Conservation (phyloP, 1,140 invertebrate genomes). For the Nixonia krombeini region DNA sequence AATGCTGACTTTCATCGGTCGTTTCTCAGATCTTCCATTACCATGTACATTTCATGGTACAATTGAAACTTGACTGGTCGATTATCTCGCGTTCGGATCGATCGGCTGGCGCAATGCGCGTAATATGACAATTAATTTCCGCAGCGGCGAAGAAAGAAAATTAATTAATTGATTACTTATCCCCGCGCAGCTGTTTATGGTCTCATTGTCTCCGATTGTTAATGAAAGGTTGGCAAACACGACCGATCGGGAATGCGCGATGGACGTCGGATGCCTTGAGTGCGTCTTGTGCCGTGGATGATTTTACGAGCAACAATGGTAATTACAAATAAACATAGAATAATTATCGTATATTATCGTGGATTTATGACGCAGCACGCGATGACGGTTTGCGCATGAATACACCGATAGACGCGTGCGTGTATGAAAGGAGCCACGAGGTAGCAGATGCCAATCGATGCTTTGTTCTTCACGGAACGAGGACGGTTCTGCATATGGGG, state of each 20-base stretch:
- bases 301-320: constrained; percentile 37
- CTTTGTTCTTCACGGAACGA: constrained; percentile 51
- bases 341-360: constrained; percentile 47
- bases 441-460: constrained; percentile 53
- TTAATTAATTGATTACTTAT: too few relatives aligned
- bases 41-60: too few relatives aligned
- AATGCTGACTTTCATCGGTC: too few relatives aligned
- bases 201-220: constrained; percentile 26
- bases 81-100: too few relatives aligned
- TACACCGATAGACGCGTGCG: constrained; percentile 39
- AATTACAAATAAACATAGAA: constrained; percentile 46
- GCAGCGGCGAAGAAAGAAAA: too few relatives aligned
- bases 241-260: constrained; percentile 17
- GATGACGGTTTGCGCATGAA: constrained; percentile 42
- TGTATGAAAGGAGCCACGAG: constrained; percentile 49
- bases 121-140: too few relatives aligned
- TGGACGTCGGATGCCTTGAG: constrained; percentile 17
- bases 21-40: too few relatives aligned
- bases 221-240: constrained; percentile 8
- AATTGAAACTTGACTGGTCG: too few relatives aligned
- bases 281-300: constrained; percentile 16
- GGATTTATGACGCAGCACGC: constrained; percentile 41
- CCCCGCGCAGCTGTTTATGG: too few relatives aligned
- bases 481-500: constrained; percentile 49
- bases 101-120: too few relatives aligned